phyloP scores from a whole-genome alignment of 2,113 vertebrate genomes.

The Apistogramma diplotaenia region DNA sequence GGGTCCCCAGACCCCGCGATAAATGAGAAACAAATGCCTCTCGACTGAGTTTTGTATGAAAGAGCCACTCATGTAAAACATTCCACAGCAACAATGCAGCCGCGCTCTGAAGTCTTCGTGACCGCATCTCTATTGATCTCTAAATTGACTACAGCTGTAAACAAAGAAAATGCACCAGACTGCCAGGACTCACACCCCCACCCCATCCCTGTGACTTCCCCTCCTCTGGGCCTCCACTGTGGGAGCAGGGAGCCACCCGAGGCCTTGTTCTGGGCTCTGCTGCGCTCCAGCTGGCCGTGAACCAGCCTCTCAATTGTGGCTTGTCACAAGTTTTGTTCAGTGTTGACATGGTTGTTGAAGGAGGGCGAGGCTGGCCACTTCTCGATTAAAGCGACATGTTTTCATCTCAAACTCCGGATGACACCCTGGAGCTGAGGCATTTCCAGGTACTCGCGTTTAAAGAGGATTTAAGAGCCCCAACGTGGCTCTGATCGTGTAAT shows the following conservation, averaged over 20 bases:
- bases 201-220: neutral
- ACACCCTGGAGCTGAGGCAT: neutral
- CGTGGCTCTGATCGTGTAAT: neutral
- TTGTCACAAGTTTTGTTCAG: slow-evolving; percentile 64
- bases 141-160: slow-evolving; percentile 42
- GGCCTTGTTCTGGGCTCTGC: slow-evolving; percentile 51
- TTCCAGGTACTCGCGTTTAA: neutral
- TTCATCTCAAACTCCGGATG: neutral
- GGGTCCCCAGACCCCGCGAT: slow-evolving; percentile 25
- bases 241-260: slow-evolving; percentile 13
- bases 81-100: slow-evolving; percentile 63
- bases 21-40: slow-evolving; percentile 72
- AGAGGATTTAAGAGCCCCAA: neutral
- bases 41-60: slow-evolving; percentile 39
- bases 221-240: slow-evolving; percentile 15
- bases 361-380: slow-evolving; percentile 45
- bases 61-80: slow-evolving; percentile 39
- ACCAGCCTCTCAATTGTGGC: slow-evolving; percentile 41
- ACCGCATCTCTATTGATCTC: slow-evolving; percentile 50
- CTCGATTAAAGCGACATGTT: slow-evolving; percentile 35
- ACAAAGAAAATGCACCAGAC: slow-evolving; percentile 5
- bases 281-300: slow-evolving; percentile 40
- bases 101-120: slow-evolving; percentile 50
- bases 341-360: slow-evolving; percentile 55
- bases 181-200: neutral